Conservation (phyloP, 1,140 invertebrate genomes). For the Cheumatopsyche charites region DNA sequence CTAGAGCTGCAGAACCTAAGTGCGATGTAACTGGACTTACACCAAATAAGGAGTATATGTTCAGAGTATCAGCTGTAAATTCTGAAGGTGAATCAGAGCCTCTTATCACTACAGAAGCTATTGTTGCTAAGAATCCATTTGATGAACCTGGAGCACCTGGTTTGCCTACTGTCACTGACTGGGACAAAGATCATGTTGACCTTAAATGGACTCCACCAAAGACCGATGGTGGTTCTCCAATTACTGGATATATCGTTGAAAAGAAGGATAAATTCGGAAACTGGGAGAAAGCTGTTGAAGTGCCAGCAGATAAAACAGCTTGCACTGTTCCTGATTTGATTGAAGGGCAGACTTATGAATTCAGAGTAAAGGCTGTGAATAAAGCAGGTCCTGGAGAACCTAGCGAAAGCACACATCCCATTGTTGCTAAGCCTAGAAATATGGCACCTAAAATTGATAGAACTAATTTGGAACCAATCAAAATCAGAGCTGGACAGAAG, state of each 20-base stretch:
- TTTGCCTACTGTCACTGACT: constrained; percentile 90
- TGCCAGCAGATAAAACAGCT: constrained; percentile 76
- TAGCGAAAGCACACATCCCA: constrained; percentile 84
- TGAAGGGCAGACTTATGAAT: constrained; percentile 90
- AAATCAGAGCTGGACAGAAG: constrained; percentile 88
- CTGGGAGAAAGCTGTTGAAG: constrained; percentile 90
- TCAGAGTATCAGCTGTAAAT: constrained; percentile 95
- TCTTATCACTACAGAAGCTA: constrained; percentile 82
- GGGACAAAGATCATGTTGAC: constrained; percentile 95
- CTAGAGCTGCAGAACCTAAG: constrained; percentile 77
- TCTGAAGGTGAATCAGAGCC: constrained; percentile 95
- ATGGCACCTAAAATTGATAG: constrained; percentile 87
- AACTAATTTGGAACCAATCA: constrained; percentile 82
- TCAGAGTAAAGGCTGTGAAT: constrained; percentile 90
- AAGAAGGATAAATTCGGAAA: constrained; percentile 94
- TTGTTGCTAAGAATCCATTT: constrained; percentile 96
- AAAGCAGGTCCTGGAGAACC: constrained; percentile 92
- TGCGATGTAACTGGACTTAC: constrained; percentile 85
- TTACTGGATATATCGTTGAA: constrained; percentile 87
- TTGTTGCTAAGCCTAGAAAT: constrained; percentile 88
- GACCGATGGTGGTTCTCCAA: constrained; percentile 84
- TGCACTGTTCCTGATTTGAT: constrained; percentile 88
- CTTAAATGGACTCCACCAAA: constrained; percentile 83
- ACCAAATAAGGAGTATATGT: constrained; percentile 92
- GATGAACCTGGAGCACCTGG: constrained; percentile 93